phyloP scores from a whole-genome alignment of 2,888 invertebrate genomes.

The Amblyjoppa proteus region DNA sequence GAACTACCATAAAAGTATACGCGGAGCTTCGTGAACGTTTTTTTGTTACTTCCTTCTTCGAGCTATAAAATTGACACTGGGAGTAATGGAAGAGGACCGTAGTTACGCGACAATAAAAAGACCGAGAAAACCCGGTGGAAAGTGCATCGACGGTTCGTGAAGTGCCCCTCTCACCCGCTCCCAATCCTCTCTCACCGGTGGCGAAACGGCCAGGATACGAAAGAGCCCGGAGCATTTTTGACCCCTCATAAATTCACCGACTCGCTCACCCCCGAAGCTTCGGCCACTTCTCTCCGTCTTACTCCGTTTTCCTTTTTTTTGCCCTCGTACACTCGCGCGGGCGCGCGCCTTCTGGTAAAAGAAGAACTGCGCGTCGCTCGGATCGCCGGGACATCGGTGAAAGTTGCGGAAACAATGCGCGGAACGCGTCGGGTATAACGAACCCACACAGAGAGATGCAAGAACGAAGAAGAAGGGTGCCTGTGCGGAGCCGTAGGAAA shows the following conservation, averaged over 20 bases:
- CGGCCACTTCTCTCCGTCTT: constrained; percentile 69
- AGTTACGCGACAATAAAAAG: constrained; percentile 49
- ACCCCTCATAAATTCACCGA: constrained; percentile 79
- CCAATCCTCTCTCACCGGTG: neutral
- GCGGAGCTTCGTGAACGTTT: constrained; percentile 34
- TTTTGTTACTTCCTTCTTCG: constrained; percentile 24
- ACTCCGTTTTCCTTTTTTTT: constrained; percentile 74
- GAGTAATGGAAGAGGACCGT: constrained; percentile 21
- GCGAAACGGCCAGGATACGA: constrained; percentile 39
- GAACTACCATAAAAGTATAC: constrained; percentile 31
- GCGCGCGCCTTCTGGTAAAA: constrained; percentile 50
- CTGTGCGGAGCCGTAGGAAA: constrained; percentile 48
- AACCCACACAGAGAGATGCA: constrained; percentile 65
- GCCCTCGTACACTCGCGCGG: constrained; percentile 50
- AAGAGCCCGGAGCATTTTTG: constrained; percentile 51
- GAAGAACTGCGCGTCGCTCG: constrained; percentile 54
- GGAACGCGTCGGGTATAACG: constrained; percentile 71
- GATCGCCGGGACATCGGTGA: constrained; percentile 73
- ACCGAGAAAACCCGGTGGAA: constrained; percentile 29
- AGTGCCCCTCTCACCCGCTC: constrained; percentile 5
- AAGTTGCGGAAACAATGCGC: constrained; percentile 82
- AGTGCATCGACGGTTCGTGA: constrained; percentile 64
- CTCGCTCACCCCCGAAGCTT: constrained; percentile 31
- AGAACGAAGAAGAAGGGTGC: constrained; percentile 54
- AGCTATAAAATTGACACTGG: constrained; percentile 26